Conservation (phyloP, 1,140 invertebrate species). For the Phymastichus coffea region DNA sequence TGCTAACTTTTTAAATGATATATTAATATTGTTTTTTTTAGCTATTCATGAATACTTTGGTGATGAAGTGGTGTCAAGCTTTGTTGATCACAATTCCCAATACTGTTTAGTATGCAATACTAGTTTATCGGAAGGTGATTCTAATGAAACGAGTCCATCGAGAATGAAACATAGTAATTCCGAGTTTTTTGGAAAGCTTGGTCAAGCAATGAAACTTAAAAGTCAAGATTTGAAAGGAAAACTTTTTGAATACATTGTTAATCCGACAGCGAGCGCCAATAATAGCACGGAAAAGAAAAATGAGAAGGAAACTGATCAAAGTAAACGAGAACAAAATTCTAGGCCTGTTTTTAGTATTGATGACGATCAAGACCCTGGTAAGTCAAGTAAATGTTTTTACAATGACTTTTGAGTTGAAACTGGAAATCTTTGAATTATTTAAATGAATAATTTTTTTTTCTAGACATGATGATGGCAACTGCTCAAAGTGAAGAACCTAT, state of each 20-base stretch:
- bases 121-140: slow-evolving; percentile 55
- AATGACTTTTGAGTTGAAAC: neutral
- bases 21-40: slow-evolving; percentile 32
- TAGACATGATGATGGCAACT: slow-evolving; percentile 52
- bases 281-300: slow-evolving; percentile 72
- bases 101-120: slow-evolving; percentile 79
- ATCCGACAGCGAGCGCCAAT: slow-evolving; percentile 66
- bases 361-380: slow-evolving; percentile 76
- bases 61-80: slow-evolving; percentile 73
- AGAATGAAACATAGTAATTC: slow-evolving; percentile 54
- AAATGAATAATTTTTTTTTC: neutral
- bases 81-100: slow-evolving; percentile 78
- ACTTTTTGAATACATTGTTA: slow-evolving; percentile 91
- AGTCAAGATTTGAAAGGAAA: slow-evolving; percentile 90
- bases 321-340: slow-evolving; percentile 85
- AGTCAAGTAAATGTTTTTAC: slow-evolving; percentile 1
- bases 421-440: neutral
- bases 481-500: slow-evolving; percentile 63
- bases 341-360: slow-evolving; percentile 94
- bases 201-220: slow-evolving; percentile 83
- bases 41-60: slow-evolving; percentile 84
- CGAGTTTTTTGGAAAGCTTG: slow-evolving; percentile 76
- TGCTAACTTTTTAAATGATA: neutral
- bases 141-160: slow-evolving; percentile 47
- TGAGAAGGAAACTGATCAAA: slow-evolving; percentile 71